Evolutionary conservation across 1,140 invertebrate genomes (phyloP).

Genomic region (Anastrepha ludens): DNA sequence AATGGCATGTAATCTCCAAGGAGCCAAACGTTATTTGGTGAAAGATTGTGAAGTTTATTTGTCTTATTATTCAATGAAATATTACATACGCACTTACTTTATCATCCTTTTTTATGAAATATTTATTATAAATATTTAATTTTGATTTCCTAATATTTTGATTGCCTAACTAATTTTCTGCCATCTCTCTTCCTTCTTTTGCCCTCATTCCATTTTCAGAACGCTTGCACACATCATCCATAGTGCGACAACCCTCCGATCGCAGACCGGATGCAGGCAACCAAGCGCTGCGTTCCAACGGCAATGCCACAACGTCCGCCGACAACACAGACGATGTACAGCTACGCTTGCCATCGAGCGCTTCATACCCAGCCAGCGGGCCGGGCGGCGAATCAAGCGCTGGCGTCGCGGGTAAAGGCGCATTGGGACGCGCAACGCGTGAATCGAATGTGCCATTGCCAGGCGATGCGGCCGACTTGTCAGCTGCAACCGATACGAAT

Average conservation of each 20-base stretch:
- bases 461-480: slow-evolving; percentile 55
- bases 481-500: slow-evolving; percentile 63
- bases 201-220: slow-evolving; percentile 60
- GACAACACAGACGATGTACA: slow-evolving; percentile 63
- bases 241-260: slow-evolving; percentile 71
- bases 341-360: slow-evolving; percentile 2
- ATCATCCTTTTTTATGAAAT: no score
- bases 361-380: slow-evolving; percentile 45
- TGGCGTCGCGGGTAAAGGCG: slow-evolving; percentile 58
- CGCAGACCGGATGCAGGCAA: slow-evolving; percentile 69
- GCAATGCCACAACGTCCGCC: slow-evolving; percentile 65
- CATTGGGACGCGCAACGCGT: slow-evolving; percentile 6
- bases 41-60: no score
- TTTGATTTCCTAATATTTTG: background rate
- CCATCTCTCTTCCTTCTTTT: slow-evolving; percentile 24
- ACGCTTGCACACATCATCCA: slow-evolving; percentile 66
- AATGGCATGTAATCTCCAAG: no score
- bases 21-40: no score
- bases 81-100: no score
- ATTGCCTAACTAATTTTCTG: background rate
- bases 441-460: slow-evolving; percentile 15
- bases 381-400: slow-evolving; percentile 53
- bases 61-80: no score
- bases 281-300: slow-evolving; percentile 69
- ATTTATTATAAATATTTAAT: background rate